Evolutionary conservation across 2,888 invertebrate genomes (phyloP), one percentile per base, ranked within the genome.

Genomic region (Harmothoe impar): DNA sequence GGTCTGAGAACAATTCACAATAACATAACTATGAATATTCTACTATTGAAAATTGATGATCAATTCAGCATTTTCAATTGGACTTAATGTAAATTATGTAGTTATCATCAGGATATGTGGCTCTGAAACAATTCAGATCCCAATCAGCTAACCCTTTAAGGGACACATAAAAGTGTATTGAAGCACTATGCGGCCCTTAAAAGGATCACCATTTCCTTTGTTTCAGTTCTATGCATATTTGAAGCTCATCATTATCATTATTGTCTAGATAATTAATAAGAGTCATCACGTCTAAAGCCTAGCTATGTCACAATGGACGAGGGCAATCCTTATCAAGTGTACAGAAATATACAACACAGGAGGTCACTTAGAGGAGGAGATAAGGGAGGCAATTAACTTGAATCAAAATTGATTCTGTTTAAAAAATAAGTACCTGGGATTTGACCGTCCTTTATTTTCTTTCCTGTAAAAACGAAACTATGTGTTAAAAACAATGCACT

Each of bases 361-460:
- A 81, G 35, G 20, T 20, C 43, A 81, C 81, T 35, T 81, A 43
- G 17, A 81, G 23, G 43, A 43, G 43, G 43, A 81, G 43, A 25
- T n/a, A 72, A 72, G 72, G 72, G 72, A 29, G 25, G 29, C 3
- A 62, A 62, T 72, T 15, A 72, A 17, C 25, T 72, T 29, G 25
- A 72, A 72, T 35, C 17, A 35, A 81, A 81, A 81, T 43, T 43
- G 43, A 43, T 43, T 43, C 43, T 43, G 43, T 43, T 43, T 43
- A 20, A 20, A 81, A 81, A 81, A 86, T 86, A 86, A 86, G 86
- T 86, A 86, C 86, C 86, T 86, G 86, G 86, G 54, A 86, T 86
- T 86, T 86, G 86, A 86, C 52, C 56, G 56, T 86, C 86, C 86
- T 86, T 86, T 54, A 86, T 86, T 86, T 86, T 86, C 86, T 86